Evolutionary conservation across 2,113 vertebrate genomes (phyloP).

Genomic region (Sinocyclocheilus grahami): DNA sequence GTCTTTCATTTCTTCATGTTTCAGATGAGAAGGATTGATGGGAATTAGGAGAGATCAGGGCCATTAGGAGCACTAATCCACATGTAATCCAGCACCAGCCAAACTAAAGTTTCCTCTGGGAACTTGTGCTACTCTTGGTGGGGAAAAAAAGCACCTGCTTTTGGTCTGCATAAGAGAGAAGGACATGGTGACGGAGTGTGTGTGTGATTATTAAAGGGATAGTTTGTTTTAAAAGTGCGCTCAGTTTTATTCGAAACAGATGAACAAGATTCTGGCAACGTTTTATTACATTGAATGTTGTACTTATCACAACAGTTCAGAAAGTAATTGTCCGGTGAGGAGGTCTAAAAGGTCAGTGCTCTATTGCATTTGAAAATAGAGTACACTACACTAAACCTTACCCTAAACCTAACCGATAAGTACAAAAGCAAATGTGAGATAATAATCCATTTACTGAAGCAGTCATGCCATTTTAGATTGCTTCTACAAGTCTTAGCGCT

Average conservation of each 20-base stretch:
- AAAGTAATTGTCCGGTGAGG: too few species aligned
- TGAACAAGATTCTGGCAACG: too few species aligned
- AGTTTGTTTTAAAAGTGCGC: too few species aligned
- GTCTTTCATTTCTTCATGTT: constrained; percentile 24
- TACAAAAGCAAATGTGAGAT: too few species aligned
- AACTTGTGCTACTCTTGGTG: not conserved
- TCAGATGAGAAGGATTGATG: constrained; percentile 50
- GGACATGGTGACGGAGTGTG: not conserved
- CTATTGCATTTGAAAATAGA: not conserved
- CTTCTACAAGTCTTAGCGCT: too few species aligned
- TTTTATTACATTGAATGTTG: too few species aligned
- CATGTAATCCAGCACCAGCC: constrained; percentile 43
- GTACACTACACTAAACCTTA: too few species aligned
- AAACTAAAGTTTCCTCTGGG: constrained; percentile 42
- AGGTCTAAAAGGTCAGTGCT: not conserved
- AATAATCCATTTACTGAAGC: not conserved
- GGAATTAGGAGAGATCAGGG: constrained; percentile 50
- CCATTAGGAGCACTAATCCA: constrained; percentile 50
- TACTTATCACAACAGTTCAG: too few species aligned
- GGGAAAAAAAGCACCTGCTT: not conserved
- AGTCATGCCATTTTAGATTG: not conserved
- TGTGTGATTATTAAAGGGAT: not conserved
- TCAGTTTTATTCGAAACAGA: too few species aligned
- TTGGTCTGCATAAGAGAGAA: not conserved
- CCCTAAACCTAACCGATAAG: too few species aligned